phyloP scores from a whole-genome alignment of 2,888 invertebrate species.

The Plutella xylostella region DNA sequence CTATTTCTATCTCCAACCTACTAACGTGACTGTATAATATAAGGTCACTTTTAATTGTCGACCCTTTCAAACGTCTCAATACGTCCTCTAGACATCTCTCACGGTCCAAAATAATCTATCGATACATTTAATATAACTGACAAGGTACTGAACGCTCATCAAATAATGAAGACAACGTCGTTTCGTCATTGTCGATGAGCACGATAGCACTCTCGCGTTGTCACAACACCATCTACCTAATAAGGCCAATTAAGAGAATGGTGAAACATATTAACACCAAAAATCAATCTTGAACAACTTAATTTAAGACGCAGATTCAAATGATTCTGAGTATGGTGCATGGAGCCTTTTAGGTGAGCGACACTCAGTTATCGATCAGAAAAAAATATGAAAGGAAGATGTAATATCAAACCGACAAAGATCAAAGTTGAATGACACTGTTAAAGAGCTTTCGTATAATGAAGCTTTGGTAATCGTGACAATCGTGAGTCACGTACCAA shows the following conservation, averaged over 20 bases:
- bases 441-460: constrained; percentile 40
- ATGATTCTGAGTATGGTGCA: constrained; percentile 21
- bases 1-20: neutral
- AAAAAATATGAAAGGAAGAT: constrained; percentile 51
- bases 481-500: constrained; percentile 41
- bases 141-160: constrained; percentile 69
- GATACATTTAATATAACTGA: constrained; percentile 70
- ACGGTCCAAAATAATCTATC: constrained; percentile 65
- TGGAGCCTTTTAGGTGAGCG: constrained; percentile 33
- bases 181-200: constrained; percentile 70
- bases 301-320: constrained; percentile 30
- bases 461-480: constrained; percentile 42
- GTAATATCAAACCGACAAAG: constrained; percentile 49
- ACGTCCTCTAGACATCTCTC: constrained; percentile 28
- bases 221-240: constrained; percentile 69
- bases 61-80: constrained; percentile 2
- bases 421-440: constrained; percentile 64
- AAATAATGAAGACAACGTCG: constrained; percentile 70
- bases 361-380: constrained; percentile 32
- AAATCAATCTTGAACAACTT: constrained; percentile 41
- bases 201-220: constrained; percentile 68
- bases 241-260: constrained; percentile 67
- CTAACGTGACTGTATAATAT: no score
- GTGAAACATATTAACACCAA: constrained; percentile 28
- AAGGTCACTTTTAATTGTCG: constrained; percentile 7